A percentile compares a stretch with the other conserved stretches of the same genome.
phyloP scores from a whole-genome alignment of 1,140 invertebrate species.

The Lethrus apterus region DNA sequence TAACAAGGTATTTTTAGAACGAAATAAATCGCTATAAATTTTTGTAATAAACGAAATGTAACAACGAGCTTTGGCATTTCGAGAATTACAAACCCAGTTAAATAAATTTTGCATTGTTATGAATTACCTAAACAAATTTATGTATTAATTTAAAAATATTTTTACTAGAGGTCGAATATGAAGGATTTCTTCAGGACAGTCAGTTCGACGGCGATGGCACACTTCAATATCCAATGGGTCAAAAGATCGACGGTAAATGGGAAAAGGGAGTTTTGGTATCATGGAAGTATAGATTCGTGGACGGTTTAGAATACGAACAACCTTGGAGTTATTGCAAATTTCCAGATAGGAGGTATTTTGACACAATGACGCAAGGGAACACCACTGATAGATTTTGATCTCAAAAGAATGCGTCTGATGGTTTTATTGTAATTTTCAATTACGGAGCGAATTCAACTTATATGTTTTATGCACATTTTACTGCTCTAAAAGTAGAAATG shows the following conservation, averaged over 20 bases:
- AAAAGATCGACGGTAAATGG: constrained; percentile 37
- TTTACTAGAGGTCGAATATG: constrained; percentile 30
- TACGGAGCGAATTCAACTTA: no score
- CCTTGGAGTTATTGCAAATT: constrained; percentile 38
- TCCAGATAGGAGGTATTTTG: constrained; percentile 38
- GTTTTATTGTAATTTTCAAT: no score
- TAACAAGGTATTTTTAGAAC: background rate
- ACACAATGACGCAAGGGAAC: no score
- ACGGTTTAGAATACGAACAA: constrained; percentile 34
- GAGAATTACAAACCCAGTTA: no score
- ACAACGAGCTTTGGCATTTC: no score
- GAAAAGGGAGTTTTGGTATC: constrained; percentile 30
- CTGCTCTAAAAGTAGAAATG: no score
- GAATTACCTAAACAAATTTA: no score
- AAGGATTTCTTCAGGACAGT: constrained; percentile 38
- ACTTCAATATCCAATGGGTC: constrained; percentile 37
- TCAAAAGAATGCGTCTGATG: no score
- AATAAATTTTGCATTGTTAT: no score
- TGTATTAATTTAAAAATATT: background rate
- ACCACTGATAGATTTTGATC: no score
- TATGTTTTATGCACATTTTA: no score
- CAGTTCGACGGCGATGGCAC: constrained; percentile 41
- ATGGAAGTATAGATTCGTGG: constrained; percentile 35
- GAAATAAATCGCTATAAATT: background rate
- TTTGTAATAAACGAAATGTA: background rate